Conservation (phyloP, 2,113 vertebrate genomes). For the Himantopus leucocephalus region DNA sequence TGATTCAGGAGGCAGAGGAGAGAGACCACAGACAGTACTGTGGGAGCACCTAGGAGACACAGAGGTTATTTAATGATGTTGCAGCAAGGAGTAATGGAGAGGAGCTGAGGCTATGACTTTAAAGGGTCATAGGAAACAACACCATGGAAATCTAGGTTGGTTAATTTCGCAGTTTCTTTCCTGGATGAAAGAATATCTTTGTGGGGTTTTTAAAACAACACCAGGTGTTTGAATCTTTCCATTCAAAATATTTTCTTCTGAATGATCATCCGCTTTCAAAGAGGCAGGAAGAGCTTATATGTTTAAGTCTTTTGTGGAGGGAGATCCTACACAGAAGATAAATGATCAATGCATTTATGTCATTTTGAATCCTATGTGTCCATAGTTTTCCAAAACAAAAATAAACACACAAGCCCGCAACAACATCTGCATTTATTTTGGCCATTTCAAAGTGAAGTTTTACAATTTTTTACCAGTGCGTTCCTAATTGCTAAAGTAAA, state of each 20-base stretch:
- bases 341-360: not conserved
- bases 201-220: not conserved
- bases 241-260: not conserved
- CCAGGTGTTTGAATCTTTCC: not conserved
- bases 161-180: not conserved
- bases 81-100: not conserved
- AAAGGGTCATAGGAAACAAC: not conserved
- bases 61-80: not conserved
- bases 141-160: not conserved
- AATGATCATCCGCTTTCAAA: not conserved
- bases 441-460: not conserved
- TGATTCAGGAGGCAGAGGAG: not conserved
- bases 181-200: not conserved
- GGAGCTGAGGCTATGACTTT: not conserved
- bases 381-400: not conserved
- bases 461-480: not conserved
- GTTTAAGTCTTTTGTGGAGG: not conserved
- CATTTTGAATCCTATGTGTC: not conserved
- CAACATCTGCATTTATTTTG: not conserved
- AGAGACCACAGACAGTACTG: rapidly evolving
- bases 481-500: slow-evolving; percentile 8
- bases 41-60: not conserved
- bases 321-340: not conserved
- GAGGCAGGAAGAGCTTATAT: not conserved
- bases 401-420: rapidly evolving